A percentile compares a stretch with the other conserved stretches of the same genome.
phyloP scores from a whole-genome alignment of 2,113 vertebrate genomes.

The Propithecus coquereli region DNA sequence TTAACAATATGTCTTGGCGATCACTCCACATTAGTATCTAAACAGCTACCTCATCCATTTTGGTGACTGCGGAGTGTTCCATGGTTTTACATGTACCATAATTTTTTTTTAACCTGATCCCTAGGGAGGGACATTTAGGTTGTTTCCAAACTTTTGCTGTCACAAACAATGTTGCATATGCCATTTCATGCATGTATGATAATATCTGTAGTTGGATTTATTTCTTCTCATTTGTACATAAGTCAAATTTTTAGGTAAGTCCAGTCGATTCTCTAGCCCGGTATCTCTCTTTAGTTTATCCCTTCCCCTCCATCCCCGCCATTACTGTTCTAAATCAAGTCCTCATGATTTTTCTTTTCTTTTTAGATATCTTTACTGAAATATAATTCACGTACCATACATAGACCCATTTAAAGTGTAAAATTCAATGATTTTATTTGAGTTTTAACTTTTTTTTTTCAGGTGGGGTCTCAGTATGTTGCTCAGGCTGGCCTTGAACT shows the following conservation, averaged over 20 bases:
- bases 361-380: slow-evolving; percentile 20
- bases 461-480: neutral
- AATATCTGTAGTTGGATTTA: neutral
- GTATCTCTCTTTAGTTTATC: neutral
- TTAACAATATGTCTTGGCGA: neutral
- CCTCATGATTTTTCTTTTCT: neutral
- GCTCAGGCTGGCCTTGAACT: neutral
- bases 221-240: neutral
- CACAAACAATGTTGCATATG: neutral
- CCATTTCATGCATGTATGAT: neutral
- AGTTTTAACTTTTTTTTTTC: neutral
- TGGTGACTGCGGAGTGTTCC: neutral
- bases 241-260: slow-evolving; percentile 41
- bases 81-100: neutral
- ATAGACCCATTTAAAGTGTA: neutral
- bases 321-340: neutral
- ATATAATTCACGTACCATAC: slow-evolving; percentile 8
- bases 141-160: neutral
- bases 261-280: neutral
- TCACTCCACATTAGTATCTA: neutral
- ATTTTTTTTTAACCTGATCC: neutral
- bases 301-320: neutral
- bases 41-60: neutral
- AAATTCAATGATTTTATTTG: neutral
- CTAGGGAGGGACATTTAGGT: neutral